A percentile compares a stretch with the other conserved stretches of the same genome.
Evolutionary conservation across 2,888 invertebrate species (phyloP).

Genomic region (Coecobrya sp.): DNA sequence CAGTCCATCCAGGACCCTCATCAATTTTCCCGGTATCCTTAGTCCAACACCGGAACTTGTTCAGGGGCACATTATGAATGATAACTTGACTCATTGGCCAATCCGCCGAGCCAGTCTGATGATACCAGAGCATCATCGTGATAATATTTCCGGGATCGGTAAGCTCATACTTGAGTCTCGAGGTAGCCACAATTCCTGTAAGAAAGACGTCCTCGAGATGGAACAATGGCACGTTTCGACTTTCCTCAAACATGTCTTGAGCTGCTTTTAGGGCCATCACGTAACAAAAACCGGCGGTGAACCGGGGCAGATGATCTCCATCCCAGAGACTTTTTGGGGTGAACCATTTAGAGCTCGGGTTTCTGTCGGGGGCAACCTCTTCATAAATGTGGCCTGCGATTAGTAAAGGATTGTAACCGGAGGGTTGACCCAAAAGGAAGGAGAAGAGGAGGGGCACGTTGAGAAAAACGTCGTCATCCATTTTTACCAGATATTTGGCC

Average conservation of each 20-base stretch:
- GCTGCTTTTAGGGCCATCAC: conserved; percentile 87
- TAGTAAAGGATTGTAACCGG: conserved; percentile 69
- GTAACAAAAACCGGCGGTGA: conserved; percentile 87
- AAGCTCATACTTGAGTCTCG: conserved; percentile 71
- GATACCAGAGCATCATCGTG: conserved; percentile 50
- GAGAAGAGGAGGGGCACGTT: conserved; percentile 85
- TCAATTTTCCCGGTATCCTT: background rate
- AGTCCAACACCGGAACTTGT: conserved; percentile 45
- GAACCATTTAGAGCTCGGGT: conserved; percentile 87
- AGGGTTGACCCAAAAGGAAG: conserved; percentile 72
- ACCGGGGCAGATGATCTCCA: conserved; percentile 87
- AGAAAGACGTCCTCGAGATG: conserved; percentile 87
- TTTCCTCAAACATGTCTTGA: conserved; percentile 86
- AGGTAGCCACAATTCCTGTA: conserved; percentile 86
- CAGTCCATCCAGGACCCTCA: background rate
- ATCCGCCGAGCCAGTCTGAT: background rate
- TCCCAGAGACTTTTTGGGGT: conserved; percentile 86
- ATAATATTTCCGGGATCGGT: conserved; percentile 43
- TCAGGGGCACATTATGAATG: conserved; percentile 24
- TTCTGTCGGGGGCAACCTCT: conserved; percentile 86
- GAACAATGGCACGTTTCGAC: conserved; percentile 86
- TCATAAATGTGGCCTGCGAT: conserved; percentile 87
- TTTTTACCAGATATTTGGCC: conserved; percentile 86
- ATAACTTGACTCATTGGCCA: background rate
- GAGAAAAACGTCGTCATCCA: conserved; percentile 87